Evolutionary conservation across 2,888 invertebrate genomes (phyloP), one percentile per base, ranked within the genome.

Genomic region (Eilema griseolum): DNA sequence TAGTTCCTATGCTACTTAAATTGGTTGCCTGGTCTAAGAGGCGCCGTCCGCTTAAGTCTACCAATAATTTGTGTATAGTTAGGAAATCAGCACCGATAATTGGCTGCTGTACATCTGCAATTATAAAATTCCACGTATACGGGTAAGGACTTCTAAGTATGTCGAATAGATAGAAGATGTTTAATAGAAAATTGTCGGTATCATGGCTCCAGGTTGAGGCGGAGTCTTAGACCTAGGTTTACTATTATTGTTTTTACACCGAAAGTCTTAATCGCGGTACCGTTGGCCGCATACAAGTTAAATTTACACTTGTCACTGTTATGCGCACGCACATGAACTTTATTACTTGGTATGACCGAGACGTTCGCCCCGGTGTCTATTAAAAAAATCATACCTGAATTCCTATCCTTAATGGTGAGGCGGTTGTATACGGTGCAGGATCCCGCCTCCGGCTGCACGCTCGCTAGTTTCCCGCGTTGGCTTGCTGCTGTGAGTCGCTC

Each of bases 41-140:
- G 23, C 56, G 56, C 23, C 23, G 5, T 20, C 56, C 56, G 20
- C 56, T 56, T 23, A 56, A 56, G 23, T 84, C 82, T 3, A 83
- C 77, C 12, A 83, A 20, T n/a, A 85, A 61, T 12, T 75, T 75
- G 66, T 78, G 63, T 28, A 79, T 46, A 0, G 14, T 52, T 66
- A 83, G 73, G 70, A 84, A 83, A 63, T 85, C 83, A 0, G 83
- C 85, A 0, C 84, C 84, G 2, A 83, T 2, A 11, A 83, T 83
- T 1, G 81, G 77, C 60, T 80, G 79, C 12, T 75, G 75, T 0
- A 83, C 81, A n/a, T 77, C 76, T 0, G 77, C 77, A 0, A 83
- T 41, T 0, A 83, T 63, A 61, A 83, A 82, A 8, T 31, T 71
- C 83, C 83, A 85, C 0, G 41, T 26, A 66, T 74, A 83, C 11